phyloP scores from a whole-genome alignment of 1,140 invertebrate species.

The Drosophila pectinifera region DNA sequence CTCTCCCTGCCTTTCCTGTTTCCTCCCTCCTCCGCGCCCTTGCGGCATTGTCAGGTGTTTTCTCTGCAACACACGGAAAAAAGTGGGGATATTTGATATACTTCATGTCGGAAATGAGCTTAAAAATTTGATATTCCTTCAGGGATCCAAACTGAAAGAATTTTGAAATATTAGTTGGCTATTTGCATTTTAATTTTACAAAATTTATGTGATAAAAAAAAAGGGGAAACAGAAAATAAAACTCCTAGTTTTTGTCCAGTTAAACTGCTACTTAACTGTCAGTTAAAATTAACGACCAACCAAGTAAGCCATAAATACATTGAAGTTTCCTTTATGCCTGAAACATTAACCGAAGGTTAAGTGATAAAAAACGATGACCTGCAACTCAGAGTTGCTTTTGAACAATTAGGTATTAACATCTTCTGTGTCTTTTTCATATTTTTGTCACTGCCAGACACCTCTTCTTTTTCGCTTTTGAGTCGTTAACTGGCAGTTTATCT shows the following conservation, averaged over 20 bases:
- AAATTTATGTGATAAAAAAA: background rate
- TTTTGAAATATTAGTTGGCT: too few relatives aligned
- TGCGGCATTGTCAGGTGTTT: slow-evolving; percentile 51
- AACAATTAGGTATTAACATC: background rate
- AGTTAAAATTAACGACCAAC: background rate
- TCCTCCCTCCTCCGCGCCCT: slow-evolving; percentile 10
- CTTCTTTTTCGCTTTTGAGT: too few relatives aligned
- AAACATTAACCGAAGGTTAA: background rate
- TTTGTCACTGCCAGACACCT: too few relatives aligned
- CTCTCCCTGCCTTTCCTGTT: slow-evolving; percentile 14
- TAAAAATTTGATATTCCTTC: background rate
- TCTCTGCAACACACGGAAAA: slow-evolving; percentile 20
- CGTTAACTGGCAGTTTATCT: too few relatives aligned
- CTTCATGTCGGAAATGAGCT: background rate
- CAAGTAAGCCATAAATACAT: too few relatives aligned
- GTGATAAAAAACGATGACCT: background rate
- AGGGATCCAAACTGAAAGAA: background rate
- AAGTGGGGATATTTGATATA: background rate
- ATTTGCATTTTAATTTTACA: too few relatives aligned
- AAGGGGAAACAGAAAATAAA: background rate
- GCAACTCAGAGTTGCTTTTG: background rate
- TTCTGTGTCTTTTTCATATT: too few relatives aligned
- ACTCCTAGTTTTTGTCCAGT: background rate
- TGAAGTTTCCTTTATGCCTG: too few relatives aligned
- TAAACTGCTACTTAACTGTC: background rate